Evolutionary conservation across 2,113 vertebrate species (phyloP).

Genomic region (Plotosus lineatus): DNA sequence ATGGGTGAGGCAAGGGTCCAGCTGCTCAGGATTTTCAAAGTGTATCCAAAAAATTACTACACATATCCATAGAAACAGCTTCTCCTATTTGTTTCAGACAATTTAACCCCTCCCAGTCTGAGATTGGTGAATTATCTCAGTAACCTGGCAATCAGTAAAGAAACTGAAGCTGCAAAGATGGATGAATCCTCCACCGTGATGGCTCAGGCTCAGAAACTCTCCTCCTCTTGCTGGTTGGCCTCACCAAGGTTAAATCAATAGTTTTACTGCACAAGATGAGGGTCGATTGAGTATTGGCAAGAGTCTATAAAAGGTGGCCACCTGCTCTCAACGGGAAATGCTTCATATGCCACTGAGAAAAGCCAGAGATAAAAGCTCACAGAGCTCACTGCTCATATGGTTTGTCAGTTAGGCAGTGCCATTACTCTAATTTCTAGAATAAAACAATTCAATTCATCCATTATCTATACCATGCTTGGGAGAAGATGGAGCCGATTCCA

Average conservation of each 20-base stretch:
- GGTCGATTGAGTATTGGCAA: conserved; percentile 70
- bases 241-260: conserved; percentile 65
- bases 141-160: conserved; percentile 15
- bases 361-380: conserved; percentile 43
- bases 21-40: conserved; percentile 28
- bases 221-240: conserved; percentile 43
- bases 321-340: conserved; percentile 64
- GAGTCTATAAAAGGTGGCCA: conserved; percentile 59
- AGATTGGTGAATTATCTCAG: conserved; percentile 40
- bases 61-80: conserved; percentile 41
- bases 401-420: neutral
- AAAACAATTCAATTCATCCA: no score
- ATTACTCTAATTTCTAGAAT: neutral
- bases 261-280: conserved; percentile 58
- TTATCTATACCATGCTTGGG: no score
- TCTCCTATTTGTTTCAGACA: conserved; percentile 21
- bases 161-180: conserved; percentile 49
- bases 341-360: conserved; percentile 58
- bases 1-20: conserved; percentile 42
- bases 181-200: conserved; percentile 40
- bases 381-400: neutral
- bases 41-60: conserved; percentile 32
- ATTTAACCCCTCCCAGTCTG: conserved; percentile 18
- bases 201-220: neutral
- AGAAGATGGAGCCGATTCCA: no score